Base-by-base conservation (phyloP, 2,797 vertebrate species). In the Myotis vivesi region DNA sequence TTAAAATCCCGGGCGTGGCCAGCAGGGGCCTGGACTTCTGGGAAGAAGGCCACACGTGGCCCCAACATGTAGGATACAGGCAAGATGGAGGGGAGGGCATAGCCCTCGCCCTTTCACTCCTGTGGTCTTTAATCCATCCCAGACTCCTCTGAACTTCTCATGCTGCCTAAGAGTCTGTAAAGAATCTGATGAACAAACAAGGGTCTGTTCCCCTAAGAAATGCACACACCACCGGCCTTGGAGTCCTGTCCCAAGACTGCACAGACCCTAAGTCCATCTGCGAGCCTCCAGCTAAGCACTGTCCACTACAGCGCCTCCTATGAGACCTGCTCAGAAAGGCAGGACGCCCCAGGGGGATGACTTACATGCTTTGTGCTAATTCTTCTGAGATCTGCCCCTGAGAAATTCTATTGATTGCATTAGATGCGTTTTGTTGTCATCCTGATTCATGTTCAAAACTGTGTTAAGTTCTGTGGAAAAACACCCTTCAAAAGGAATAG, bases 341-440 rank as follows among this genome's bases (percentile, higher is more conserved):
- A 0, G 0, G 10, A n/a, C 10, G 8, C 16, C 0, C 7, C 15
- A 16, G 1, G 11, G 76, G 10, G 10, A 15, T 25, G 44, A 28
- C 30, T 30, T 1, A 8, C 28, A 10, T 30, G 15, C 6, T 36
- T 5, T 19, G 51, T 19, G 57, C 28, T 36, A 38, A 66, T 49
- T 41, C 30, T 2, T 77, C 38, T 1, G 36, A 30, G 28, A 30
- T 75, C 62, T 23, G 19, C 59, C 51, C 62, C 0, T 15, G 73
- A 77, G 33, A 51, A 25, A 38, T 2, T 57, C 36, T 49, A 41
- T 16, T 36, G 38, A 72, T 75, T 44, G 33, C 38, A 6, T 69
- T 82, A 49, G 49, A 59, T 83, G 66, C 38, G 64, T 83, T 94
- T 64, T 87, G 84, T 72, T 82, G 87, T 89, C 44, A 69, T 13